phyloP scores from a whole-genome alignment of 2,797 vertebrate genomes.

The Melopsittacus undulatus region DNA sequence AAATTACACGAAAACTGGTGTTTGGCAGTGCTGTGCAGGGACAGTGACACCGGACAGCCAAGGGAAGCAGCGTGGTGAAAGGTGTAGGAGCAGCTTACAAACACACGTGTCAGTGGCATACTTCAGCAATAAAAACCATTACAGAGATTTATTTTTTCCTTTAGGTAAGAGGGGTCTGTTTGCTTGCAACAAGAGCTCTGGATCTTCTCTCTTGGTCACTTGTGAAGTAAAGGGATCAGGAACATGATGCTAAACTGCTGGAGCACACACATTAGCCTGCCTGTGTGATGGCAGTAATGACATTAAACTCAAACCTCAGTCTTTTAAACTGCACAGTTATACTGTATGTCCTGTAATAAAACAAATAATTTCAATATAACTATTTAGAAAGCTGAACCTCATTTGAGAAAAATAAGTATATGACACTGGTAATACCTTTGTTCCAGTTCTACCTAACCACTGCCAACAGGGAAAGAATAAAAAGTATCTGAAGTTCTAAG shows the following conservation, averaged over 20 bases:
- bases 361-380: neutral
- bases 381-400: neutral
- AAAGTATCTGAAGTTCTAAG: neutral
- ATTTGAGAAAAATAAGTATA: neutral
- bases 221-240: neutral
- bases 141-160: neutral
- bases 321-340: neutral
- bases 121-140: neutral
- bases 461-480: neutral
- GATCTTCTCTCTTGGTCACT: neutral
- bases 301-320: neutral
- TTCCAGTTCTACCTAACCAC: neutral
- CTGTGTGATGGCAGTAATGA: neutral
- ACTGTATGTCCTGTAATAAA: neutral
- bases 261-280: neutral
- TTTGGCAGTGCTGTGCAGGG: neutral
- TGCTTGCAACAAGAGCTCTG: neutral
- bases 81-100: neutral
- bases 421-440: neutral
- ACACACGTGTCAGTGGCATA: fast-evolving
- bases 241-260: neutral
- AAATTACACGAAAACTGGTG: neutral
- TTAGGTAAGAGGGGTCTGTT: neutral
- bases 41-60: neutral
- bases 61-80: neutral